Conservation (phyloP, 2,888 invertebrate species). For the Hyppa rectilinea region DNA sequence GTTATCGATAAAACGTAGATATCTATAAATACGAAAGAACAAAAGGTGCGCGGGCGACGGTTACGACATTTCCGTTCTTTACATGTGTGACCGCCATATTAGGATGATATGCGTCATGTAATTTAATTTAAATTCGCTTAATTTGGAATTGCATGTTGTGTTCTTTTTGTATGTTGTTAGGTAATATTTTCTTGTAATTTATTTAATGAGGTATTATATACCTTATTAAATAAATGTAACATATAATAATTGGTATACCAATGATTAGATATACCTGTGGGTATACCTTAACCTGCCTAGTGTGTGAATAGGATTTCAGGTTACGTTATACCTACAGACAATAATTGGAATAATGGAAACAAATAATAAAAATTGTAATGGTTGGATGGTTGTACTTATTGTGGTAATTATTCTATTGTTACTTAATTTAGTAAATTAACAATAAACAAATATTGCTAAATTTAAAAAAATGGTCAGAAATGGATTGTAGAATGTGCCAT, state of each 20-base stretch:
- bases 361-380: no score
- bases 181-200: constrained; percentile 13
- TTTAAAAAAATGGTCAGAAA: not conserved
- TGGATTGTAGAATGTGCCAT: not conserved
- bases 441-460: not conserved
- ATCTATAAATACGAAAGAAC: constrained; percentile 30
- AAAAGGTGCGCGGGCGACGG: constrained; percentile 51
- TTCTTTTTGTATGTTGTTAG: constrained; percentile 12
- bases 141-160: constrained; percentile 23
- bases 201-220: not conserved
- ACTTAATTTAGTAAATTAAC: not conserved
- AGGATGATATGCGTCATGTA: constrained; percentile 19
- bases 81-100: constrained; percentile 40
- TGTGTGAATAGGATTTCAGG: not conserved
- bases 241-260: no score
- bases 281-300: no score
- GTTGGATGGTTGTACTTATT: no score
- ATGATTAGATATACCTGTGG: no score
- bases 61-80: constrained; percentile 48
- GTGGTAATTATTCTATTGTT: not conserved
- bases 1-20: constrained; percentile 41
- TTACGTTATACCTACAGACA: not conserved
- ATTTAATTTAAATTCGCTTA: constrained; percentile 32
- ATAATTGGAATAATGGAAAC: no score
- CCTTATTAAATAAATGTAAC: no score